Conservation (phyloP, 2,113 vertebrate genomes). For the Cyphotilapia sp. region DNA sequence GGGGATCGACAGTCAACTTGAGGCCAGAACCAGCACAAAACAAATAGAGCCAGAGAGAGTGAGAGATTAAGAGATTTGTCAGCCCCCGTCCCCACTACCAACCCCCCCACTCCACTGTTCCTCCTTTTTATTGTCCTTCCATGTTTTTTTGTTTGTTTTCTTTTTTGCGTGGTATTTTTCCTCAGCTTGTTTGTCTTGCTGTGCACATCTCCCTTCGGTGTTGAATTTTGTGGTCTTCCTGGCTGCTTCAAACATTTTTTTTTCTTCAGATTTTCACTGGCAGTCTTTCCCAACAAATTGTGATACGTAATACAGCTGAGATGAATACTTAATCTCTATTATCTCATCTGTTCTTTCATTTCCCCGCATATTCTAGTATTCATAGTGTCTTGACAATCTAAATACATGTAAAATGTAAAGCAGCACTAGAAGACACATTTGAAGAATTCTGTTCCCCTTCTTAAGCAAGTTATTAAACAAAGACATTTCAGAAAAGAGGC, state of each 20-base stretch:
- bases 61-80: slow-evolving; percentile 61
- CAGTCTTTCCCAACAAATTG: not conserved
- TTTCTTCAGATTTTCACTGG: not conserved
- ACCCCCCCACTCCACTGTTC: not conserved
- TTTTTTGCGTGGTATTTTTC: not conserved
- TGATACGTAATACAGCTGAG: not conserved
- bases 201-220: not conserved
- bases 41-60: slow-evolving; percentile 32
- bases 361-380: not conserved
- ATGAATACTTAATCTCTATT: not conserved
- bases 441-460: not conserved
- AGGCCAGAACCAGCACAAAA: slow-evolving; percentile 40
- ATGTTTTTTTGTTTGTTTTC: not conserved
- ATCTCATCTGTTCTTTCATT: not conserved
- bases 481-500: not conserved
- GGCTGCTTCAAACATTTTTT: not conserved
- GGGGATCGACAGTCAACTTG: slow-evolving; percentile 34
- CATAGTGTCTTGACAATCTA: not conserved
- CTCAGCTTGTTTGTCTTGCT: not conserved
- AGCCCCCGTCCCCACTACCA: not conserved
- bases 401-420: slow-evolving; percentile 10
- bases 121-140: slow-evolving; percentile 17
- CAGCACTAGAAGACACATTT: not conserved
- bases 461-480: not conserved
- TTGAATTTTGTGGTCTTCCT: not conserved